These are phyloP conservation scores for Popillia japonica DNA, from an alignment of 1,140 invertebrate species.

Conservation along the genomic window DNA sequence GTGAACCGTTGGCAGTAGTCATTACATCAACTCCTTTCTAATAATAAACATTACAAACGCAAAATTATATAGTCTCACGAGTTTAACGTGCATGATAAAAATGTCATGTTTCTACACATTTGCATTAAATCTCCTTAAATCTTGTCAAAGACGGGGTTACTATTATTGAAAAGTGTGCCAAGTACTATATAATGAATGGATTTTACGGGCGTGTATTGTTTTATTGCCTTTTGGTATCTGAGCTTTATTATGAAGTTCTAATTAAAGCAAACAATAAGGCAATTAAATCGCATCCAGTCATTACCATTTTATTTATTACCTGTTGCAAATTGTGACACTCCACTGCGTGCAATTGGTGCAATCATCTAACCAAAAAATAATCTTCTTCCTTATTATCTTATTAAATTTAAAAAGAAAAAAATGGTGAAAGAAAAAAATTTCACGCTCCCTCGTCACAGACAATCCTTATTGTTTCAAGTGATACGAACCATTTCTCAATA, in stretches of 20 bases:
- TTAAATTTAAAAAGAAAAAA: not conserved
- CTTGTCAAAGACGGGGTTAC: too few relatives aligned
- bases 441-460: slow-evolving; percentile 1
- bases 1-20: not conserved
- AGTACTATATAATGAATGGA: too few relatives aligned
- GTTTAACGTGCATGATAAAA: too few relatives aligned
- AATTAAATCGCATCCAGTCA: too few relatives aligned
- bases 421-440: not conserved
- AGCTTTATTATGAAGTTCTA: not conserved
- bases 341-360: not conserved
- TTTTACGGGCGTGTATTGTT: too few relatives aligned
- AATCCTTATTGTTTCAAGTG: not conserved
- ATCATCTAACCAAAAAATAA: not conserved
- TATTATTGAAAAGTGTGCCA: too few relatives aligned
- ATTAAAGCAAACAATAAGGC: not conserved
- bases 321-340: not conserved
- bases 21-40: not conserved
- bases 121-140: too few relatives aligned
- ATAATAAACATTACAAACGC: not conserved
- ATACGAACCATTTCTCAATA: not conserved
- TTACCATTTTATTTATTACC: not conserved
- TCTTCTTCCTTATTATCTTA: not conserved
- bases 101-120: too few relatives aligned
- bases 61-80: not conserved
- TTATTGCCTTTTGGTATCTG: too few relatives aligned